Base-by-base conservation (phyloP, 2,888 invertebrate genomes). In the Drepanosiphum platanoidis region DNA sequence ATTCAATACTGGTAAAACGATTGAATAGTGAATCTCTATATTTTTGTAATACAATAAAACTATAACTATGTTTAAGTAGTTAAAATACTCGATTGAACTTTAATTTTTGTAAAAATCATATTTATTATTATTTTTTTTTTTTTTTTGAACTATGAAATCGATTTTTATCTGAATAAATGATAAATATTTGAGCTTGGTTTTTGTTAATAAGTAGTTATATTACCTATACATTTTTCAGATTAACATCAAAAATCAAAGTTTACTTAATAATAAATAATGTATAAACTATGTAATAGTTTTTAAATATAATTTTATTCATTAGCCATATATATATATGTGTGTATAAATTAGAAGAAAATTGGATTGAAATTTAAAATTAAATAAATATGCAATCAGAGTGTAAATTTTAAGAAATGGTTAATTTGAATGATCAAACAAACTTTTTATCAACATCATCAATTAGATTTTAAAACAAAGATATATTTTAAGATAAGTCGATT, bases 1-100 rank as follows among this genome's bases (percentile, higher is more conserved):
- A 32, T 78, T 42, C 70, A 80, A 80, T 80, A 80, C 68, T 80
- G 68, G 52, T 52, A 34, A 32, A 61, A 66, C 32, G 30, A 42
- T 30, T 34, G 61, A 11, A 8, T 61, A 61, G 27, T 30, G 64
- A 2, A 64, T 30, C 30, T 64, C 11, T 9, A 61, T n/a, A n/a
- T 61, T n/a, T 64, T 30, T 30, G 3, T 30, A 30, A 8, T 5
- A 58, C 7, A 11, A 30, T 27, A 42, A 42, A 64, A 78, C 0
- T 64, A 18, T 39, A 39, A 15, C 61, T 18, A 61, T 30, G 5
- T 27, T 52, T 42, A 11, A 42, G 11, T 46, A 15, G 46, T 15
- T 46, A 13, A 46, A 46, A 13, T 46, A 46, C 46, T 46, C 18
- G 22, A 22, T 58, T 18, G 1, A 58, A 27, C 11, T 46, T n/a